Percentiles rank a stretch among this genome's conserved stretches.
phyloP scores from a whole-genome alignment of 1,140 invertebrate genomes.

The Atta cephalotes region DNA sequence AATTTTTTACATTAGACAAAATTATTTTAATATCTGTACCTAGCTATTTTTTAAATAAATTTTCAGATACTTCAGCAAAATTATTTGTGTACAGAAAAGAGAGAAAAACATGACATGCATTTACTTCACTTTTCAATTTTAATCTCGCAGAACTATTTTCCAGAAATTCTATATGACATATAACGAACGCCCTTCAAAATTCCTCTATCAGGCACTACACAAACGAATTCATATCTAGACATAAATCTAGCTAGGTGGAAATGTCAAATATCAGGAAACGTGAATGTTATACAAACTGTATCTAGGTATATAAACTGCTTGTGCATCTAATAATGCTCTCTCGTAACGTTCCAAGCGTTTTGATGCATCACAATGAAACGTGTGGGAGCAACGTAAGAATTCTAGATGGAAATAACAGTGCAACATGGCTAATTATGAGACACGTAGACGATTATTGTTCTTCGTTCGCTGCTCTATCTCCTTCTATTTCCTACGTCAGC shows the following conservation, averaged over 20 bases:
- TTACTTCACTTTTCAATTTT: background rate
- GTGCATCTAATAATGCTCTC: background rate
- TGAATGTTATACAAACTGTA: background rate
- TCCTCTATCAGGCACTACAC: background rate
- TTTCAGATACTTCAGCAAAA: no score
- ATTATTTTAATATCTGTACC: no score
- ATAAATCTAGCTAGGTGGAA: background rate
- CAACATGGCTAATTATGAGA: conserved; percentile 37
- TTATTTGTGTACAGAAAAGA: no score
- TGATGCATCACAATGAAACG: conserved; percentile 31
- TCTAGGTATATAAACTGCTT: background rate
- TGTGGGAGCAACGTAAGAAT: conserved; percentile 23
- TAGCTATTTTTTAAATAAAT: no score
- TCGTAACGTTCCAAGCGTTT: background rate
- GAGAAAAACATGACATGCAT: background rate
- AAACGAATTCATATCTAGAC: conserved; percentile 15
- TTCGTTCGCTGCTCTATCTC: background rate
- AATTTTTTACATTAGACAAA: no score
- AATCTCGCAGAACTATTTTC: background rate
- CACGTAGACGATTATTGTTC: conserved; percentile 15
- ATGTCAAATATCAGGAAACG: conserved; percentile 27
- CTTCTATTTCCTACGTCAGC: background rate
- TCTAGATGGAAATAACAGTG: conserved; percentile 25
- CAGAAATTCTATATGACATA: background rate
- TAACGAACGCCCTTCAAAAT: background rate